Conservation (phyloP, 64 coral and sea anemone genomes). For the Hydrozoanthus tunicans region DNA sequence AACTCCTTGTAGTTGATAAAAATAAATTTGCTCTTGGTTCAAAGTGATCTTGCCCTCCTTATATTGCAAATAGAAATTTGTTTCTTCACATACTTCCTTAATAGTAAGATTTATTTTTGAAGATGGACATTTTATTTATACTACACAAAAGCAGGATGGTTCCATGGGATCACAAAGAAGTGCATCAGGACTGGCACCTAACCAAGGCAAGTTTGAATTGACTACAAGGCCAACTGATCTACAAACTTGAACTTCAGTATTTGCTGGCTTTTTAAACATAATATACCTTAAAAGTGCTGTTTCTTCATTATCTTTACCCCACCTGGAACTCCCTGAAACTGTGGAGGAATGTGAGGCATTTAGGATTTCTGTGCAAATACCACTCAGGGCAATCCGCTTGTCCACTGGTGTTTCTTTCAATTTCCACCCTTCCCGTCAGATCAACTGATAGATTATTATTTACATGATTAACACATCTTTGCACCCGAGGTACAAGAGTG, state of each 20-base stretch:
- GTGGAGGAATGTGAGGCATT: slow-evolving; percentile 40
- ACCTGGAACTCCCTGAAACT: slow-evolving; percentile 21
- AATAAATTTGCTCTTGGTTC: slow-evolving; percentile 46
- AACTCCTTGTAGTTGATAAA: slow-evolving; percentile 52
- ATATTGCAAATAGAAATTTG: slow-evolving; percentile 36
- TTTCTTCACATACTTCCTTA: slow-evolving; percentile 18
- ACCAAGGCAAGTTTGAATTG: slow-evolving; percentile 58
- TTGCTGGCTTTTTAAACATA: slow-evolving; percentile 14
- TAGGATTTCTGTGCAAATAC: slow-evolving; percentile 38
- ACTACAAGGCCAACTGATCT: slow-evolving; percentile 47
- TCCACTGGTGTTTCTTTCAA: slow-evolving; percentile 36
- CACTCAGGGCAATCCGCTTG: slow-evolving; percentile 21
- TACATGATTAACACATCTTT: slow-evolving; percentile 6
- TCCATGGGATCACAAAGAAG: slow-evolving; percentile 39
- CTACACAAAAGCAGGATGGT: slow-evolving; percentile 31
- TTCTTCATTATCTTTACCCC: slow-evolving; percentile 44
- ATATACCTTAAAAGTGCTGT: slow-evolving; percentile 36
- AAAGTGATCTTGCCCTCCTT: slow-evolving; percentile 22
- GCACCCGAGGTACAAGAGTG: slow-evolving; percentile 20
- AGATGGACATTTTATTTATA: slow-evolving; percentile 47
- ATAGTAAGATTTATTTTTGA: slow-evolving; percentile 31
- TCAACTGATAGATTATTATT: slow-evolving; percentile 25
- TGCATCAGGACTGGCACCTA: slow-evolving; percentile 58
- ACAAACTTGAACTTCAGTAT: slow-evolving; percentile 43
- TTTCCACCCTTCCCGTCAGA: slow-evolving; percentile 26